These are phyloP conservation scores for Onthophagus taurus DNA, from an alignment of 1,140 invertebrate species.

Conservation along the genomic window DNA sequence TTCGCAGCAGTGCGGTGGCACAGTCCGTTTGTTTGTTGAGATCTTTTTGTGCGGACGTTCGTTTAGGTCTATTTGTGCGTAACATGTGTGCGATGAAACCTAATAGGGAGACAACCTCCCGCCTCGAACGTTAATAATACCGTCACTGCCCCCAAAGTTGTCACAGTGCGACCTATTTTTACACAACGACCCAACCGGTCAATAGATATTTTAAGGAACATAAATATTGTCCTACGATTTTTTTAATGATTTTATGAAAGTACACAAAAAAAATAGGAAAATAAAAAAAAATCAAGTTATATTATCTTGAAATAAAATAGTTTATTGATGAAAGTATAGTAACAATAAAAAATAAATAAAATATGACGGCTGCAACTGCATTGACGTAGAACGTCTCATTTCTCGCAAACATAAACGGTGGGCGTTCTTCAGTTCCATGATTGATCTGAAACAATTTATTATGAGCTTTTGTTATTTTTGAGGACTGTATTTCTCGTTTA, in stretches of 20 bases:
- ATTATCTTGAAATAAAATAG: neutral
- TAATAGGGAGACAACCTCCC: slow-evolving; percentile 4
- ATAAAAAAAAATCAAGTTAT: neutral
- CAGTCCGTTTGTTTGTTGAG: neutral
- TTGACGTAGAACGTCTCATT: too few species aligned
- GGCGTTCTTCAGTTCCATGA: too few species aligned
- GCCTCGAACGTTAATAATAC: slow-evolving; percentile 8
- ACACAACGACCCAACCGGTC: too few species aligned
- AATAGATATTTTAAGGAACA: slow-evolving; percentile 2
- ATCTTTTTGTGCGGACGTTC: neutral
- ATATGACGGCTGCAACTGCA: too few species aligned
- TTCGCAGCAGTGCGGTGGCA: neutral
- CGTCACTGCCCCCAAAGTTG: slow-evolving; percentile 6
- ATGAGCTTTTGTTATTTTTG: too few species aligned
- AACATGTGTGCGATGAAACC: slow-evolving; percentile 2
- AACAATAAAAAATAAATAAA: too few species aligned
- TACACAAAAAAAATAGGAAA: neutral
- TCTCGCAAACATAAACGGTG: too few species aligned
- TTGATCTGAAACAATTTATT: too few species aligned
- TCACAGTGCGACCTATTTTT: too few species aligned
- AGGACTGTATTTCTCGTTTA: too few species aligned
- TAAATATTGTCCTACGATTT: neutral
- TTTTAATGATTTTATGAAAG: neutral
- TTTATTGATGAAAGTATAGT: neutral
- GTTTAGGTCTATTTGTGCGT: neutral